These are phyloP conservation scores for Bombus superbus DNA, from an alignment of 1,140 invertebrate genomes.

Conservation along the genomic window DNA sequence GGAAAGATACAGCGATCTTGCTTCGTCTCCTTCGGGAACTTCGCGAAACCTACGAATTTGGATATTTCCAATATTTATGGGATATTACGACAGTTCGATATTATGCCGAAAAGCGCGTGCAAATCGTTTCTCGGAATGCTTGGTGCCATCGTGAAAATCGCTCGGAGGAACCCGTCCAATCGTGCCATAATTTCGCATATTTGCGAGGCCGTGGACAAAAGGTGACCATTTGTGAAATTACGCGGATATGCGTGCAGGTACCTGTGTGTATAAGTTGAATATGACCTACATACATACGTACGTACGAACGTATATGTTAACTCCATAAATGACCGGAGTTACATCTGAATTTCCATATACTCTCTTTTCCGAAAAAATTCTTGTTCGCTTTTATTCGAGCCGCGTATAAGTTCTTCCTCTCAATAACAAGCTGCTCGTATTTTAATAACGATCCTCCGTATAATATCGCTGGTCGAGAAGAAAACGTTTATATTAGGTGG, in stretches of 20 bases:
- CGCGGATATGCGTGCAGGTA: slow-evolving; percentile 20
- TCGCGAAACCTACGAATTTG: too few relatives aligned
- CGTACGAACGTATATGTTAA: neutral
- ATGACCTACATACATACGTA: neutral
- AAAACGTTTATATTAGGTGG: neutral
- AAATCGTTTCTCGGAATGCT: neutral
- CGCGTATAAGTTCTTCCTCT: neutral
- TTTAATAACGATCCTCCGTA: neutral
- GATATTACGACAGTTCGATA: too few relatives aligned
- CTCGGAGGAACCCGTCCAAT: slow-evolving; percentile 47
- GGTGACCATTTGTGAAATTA: slow-evolving; percentile 61
- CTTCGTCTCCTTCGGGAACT: too few relatives aligned
- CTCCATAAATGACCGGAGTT: neutral
- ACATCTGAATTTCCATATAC: neutral
- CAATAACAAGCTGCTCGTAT: neutral
- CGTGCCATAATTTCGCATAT: slow-evolving; percentile 60
- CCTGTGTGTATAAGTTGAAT: slow-evolving; percentile 1
- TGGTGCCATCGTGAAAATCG: slow-evolving; percentile 38
- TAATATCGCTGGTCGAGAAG: neutral
- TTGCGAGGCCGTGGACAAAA: slow-evolving; percentile 53
- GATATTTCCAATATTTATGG: too few relatives aligned
- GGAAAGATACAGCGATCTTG: too few relatives aligned
- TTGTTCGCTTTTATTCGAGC: neutral
- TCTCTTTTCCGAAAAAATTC: neutral
- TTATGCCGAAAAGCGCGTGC: neutral